Evolutionary conservation across 2,113 vertebrate species (phyloP).

Genomic region (Leptocoma aspasia): DNA sequence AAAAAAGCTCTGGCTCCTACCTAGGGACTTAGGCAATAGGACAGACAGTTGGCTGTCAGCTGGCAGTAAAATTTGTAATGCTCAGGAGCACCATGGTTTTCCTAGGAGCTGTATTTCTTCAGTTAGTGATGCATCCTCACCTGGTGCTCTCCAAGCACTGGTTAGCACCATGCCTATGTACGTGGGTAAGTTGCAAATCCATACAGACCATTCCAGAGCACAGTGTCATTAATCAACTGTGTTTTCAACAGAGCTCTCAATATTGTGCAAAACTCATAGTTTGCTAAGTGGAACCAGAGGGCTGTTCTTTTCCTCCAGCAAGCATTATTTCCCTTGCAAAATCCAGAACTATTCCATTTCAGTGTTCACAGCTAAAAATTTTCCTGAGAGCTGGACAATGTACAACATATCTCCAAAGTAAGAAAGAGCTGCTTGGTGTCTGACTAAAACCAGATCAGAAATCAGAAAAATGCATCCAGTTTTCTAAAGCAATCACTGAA

Average conservation of each 20-base stretch:
- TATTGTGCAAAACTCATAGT: neutral
- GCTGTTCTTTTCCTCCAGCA: neutral
- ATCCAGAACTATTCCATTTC: neutral
- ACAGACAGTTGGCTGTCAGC: neutral
- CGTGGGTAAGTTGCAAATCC: neutral
- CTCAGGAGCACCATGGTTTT: neutral
- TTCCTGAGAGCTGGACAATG: neutral
- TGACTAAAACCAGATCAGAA: conserved; percentile 8
- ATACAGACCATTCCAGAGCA: neutral
- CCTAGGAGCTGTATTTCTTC: neutral
- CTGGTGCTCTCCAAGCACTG: neutral
- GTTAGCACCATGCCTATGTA: fast-evolving
- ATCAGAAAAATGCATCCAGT: neutral
- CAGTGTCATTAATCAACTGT: neutral
- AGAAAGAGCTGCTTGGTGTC: neutral
- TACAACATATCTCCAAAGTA: neutral
- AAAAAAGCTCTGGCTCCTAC: neutral
- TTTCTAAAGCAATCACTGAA: neutral
- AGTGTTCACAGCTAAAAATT: neutral
- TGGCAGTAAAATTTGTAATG: neutral
- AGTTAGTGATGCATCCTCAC: neutral
- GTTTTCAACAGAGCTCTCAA: neutral
- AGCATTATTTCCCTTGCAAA: neutral
- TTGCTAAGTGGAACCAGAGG: conserved; percentile 24
- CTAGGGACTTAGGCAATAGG: neutral